Base-by-base conservation (phyloP, 2,113 vertebrate genomes). In the Hyaena hyaena region DNA sequence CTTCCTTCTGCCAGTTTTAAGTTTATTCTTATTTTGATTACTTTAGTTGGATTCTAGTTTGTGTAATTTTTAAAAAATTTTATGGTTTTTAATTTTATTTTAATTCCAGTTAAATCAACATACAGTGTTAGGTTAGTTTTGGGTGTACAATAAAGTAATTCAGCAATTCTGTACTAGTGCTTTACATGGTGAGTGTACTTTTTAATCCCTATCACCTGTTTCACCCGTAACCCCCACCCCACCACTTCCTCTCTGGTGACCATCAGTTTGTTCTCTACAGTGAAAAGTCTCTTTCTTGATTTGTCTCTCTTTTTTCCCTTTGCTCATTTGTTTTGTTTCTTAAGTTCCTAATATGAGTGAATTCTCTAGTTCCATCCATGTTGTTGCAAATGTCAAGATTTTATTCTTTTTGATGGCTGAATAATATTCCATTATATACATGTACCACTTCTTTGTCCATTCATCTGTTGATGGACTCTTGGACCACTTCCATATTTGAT, bases 31-130 rank as follows among this genome's bases (percentile, higher is more conserved):
- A 68, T 69, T 63, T 33, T 23, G 43, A 4, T 53, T 16, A 7
- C 31, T 53, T 63, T 91, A 89, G 74, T 55, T 65, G 28, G 9
- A 63, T 14, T 87, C 88, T 89, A 35, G 6, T 92, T 96, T 96
- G 15, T 87, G 19, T 90, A 66, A 82, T 94, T 74, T 98, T 65
- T 31, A 3, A 68, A 33, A 66, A 61, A 61, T 3, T 3, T 66
- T 31, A 7, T 68, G 33, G 63, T 65, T 65, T 58, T 58, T 17
- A 58, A 33, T 33, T 68, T 68, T 33, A 68, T 68, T 68, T 68
- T 58, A 21, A 58, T 58, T 58, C 55, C 66, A 68, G 7, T 68
- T 17, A 33, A n/a, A 3, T 68, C 15, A 68, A 68, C 31, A 68
- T 68, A 68, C 66, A 17, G 66, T 16, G 1, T 68, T 33, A n/a